These are phyloP conservation scores for Oryzias woworae DNA, from an alignment of 2,113 vertebrate species.

Conservation along the genomic window DNA sequence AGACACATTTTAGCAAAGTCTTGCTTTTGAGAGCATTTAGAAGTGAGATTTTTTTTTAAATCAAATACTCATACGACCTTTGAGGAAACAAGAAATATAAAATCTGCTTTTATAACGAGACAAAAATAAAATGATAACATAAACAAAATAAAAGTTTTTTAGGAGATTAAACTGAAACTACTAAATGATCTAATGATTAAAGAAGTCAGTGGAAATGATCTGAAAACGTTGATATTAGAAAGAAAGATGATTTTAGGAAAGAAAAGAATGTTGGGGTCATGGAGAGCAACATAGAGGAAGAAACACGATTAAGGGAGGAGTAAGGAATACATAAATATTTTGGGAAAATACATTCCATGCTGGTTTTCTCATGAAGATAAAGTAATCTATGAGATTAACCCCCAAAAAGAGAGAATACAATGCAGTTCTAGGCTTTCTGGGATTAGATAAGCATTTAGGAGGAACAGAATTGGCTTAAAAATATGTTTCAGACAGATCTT, in stretches of 20 bases:
- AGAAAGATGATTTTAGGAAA: background rate
- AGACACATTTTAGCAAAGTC: too few relatives aligned
- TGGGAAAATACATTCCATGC: conserved; percentile 48
- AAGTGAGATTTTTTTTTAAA: too few relatives aligned
- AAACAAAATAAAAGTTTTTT: background rate
- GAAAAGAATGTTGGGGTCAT: background rate
- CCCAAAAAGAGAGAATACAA: background rate
- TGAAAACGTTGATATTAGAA: background rate
- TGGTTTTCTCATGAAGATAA: conserved; percentile 28
- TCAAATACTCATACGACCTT: too few relatives aligned
- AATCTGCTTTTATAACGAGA: background rate
- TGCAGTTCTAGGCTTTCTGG: background rate
- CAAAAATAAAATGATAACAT: background rate
- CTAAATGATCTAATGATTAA: too few relatives aligned
- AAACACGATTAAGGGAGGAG: conserved; percentile 62
- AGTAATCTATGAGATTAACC: background rate
- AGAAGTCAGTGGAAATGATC: too few relatives aligned
- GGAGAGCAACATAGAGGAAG: conserved; percentile 56
- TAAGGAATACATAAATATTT: conserved; percentile 53
- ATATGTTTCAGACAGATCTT: too few relatives aligned
- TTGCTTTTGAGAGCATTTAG: too few relatives aligned
- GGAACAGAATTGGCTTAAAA: too few relatives aligned
- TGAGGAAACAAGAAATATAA: too few relatives aligned
- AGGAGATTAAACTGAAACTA: background rate
- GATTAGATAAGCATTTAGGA: too few relatives aligned